Evolutionary conservation across 2,888 invertebrate genomes (phyloP).

Genomic region (Ectobius pallidus): DNA sequence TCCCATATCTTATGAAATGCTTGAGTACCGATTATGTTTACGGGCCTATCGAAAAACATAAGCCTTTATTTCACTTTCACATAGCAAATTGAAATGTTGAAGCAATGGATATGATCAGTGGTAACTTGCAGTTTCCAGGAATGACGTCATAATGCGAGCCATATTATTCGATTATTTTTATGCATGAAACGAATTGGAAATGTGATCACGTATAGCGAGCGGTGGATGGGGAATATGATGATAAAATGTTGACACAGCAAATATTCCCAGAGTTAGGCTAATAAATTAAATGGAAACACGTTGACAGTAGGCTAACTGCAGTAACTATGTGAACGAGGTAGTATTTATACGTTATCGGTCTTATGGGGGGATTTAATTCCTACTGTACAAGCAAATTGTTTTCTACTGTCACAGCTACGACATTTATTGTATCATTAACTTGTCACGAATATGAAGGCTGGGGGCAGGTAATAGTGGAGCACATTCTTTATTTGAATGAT

Average conservation of each 20-base stretch:
- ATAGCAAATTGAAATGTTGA: neutral
- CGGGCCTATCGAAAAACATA: too few species aligned
- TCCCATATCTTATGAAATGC: too few species aligned
- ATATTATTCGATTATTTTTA: conserved; percentile 4
- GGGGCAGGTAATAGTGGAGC: too few species aligned
- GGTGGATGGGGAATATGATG: neutral
- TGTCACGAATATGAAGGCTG: neutral
- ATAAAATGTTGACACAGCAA: conserved; percentile 25
- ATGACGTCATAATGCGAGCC: neutral
- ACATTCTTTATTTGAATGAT: too few species aligned
- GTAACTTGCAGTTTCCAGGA: neutral
- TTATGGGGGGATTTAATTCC: conserved; percentile 18
- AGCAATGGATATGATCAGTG: neutral
- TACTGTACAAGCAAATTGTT: neutral
- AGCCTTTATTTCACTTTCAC: too few species aligned
- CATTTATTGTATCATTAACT: neutral
- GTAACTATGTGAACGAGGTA: neutral
- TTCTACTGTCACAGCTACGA: conserved; percentile 2
- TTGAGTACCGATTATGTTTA: too few species aligned
- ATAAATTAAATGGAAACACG: conserved; percentile 19
- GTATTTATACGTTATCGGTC: conserved; percentile 3
- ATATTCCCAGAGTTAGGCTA: neutral
- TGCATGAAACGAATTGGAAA: conserved; percentile 2
- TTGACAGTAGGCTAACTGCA: conserved; percentile 4
- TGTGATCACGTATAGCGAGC: neutral